Base-by-base conservation (phyloP, 2,888 invertebrate species). In the Lepidonotus clava region DNA sequence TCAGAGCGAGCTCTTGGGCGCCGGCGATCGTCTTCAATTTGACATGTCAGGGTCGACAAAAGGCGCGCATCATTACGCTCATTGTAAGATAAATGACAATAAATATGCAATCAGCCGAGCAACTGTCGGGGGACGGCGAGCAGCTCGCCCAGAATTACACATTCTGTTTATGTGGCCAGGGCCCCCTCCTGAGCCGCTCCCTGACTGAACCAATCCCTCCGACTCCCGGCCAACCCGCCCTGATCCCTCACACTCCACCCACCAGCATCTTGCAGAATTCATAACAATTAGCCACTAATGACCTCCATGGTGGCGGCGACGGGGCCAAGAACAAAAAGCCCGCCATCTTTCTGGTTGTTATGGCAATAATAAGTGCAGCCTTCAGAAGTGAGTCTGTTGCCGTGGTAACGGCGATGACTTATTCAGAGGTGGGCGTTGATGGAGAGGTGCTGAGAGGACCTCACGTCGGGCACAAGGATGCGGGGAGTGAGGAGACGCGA, bases 31-130 rank as follows among this genome's bases (percentile, higher is more conserved):
- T 76, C 76, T 76, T 76, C 76, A 76, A 76, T 76, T 76, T 76
- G 76, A 76, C 76, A 76, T 76, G 76, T 76, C 76, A 76, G 76
- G 38, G 40, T 14, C 36, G 76, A 76, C 76, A 76, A 76, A 76
- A 76, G 76, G 76, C 40, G 76, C 38, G 38, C 38, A 76, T 76
- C 76, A 76, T 76, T 76, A 76, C 76, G 40, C 76, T 40, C 28
- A 76, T 76, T 76, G 76, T 76, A 76, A 76, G 76, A 76, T 76
- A 76, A 76, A 76, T 76, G 76, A 76, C 76, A 76, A 76, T 76
- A 76, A 76, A 76, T 76, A 76, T 76, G 76, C 76, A 76, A 76
- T 76, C 76, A 76, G n/a, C 40, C 76, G 18, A 21, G 38, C 76
- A 76, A 40, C 76, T 76, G 76, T 76, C 76, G 21, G 24, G 76